These are phyloP conservation scores for Pelagia noctiluca DNA, from an alignment of 30 jellyfish, hydroid and myxozoan genomes.

Conservation along the genomic window DNA sequence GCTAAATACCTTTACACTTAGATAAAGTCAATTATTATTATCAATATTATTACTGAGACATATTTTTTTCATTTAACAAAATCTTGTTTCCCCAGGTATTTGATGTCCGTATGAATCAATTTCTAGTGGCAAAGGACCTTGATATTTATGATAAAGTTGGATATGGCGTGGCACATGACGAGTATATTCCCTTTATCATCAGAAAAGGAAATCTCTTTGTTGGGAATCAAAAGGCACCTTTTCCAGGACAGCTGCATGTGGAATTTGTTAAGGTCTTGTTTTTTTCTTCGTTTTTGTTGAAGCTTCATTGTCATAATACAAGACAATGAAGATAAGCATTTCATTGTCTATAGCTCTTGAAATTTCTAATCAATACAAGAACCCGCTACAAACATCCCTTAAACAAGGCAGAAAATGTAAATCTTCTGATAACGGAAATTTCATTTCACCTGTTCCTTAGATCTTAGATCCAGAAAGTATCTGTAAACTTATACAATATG, in stretches of 20 bases:
- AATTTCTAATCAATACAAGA: too few species aligned
- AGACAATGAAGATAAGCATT: too few species aligned
- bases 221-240: conserved; percentile 87
- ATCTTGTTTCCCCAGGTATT: conserved; percentile 70
- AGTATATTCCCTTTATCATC: conserved; percentile 90
- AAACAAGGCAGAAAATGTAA: too few species aligned
- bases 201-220: conserved; percentile 77
- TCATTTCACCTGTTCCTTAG: neutral
- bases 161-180: conserved; percentile 93
- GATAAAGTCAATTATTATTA: too few species aligned
- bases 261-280: conserved; percentile 92
- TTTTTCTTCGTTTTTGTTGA: too few species aligned
- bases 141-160: conserved; percentile 96
- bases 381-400: too few species aligned
- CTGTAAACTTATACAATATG: too few species aligned
- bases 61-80: neutral
- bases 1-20: too few species aligned
- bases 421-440: neutral
- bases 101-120: conserved; percentile 92
- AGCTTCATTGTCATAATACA: too few species aligned
- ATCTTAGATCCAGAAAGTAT: too few species aligned
- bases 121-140: conserved; percentile 82
- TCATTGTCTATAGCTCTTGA: too few species aligned
- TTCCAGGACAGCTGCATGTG: conserved; percentile 93
- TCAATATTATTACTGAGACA: neutral